phyloP scores from a whole-genome alignment of 2,797 vertebrate species.

The Acrossocheilus fasciatus region DNA sequence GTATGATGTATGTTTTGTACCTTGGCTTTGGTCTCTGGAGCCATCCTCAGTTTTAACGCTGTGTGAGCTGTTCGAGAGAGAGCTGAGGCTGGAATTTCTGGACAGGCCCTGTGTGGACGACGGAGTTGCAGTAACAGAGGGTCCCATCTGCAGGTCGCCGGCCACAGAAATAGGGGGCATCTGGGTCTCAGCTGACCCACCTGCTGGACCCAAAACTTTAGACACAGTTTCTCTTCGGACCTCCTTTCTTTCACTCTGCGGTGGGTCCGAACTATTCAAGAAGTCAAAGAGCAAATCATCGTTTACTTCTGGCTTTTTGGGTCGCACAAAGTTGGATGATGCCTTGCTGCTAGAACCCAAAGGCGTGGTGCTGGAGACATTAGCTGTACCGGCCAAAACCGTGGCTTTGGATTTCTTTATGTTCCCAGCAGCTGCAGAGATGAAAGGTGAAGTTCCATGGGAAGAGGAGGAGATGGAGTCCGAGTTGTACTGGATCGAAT shows the following conservation, averaged over 20 bases:
- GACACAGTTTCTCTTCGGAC: conserved; percentile 80
- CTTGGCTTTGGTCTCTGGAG: conserved; percentile 81
- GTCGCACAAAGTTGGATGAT: conserved; percentile 89
- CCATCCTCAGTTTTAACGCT: conserved; percentile 85
- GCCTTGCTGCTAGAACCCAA: conserved; percentile 68
- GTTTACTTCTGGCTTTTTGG: conserved; percentile 90
- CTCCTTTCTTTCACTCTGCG: conserved; percentile 82
- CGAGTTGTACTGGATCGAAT: conserved; percentile 66
- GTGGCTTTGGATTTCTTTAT: conserved; percentile 87
- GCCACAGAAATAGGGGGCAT: conserved; percentile 54
- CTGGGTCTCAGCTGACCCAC: conserved; percentile 61
- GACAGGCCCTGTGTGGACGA: conserved; percentile 79
- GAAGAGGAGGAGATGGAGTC: conserved; percentile 66
- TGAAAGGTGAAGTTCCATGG: conserved; percentile 76
- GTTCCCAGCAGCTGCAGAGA: conserved; percentile 88
- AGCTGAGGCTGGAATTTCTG: conserved; percentile 83
- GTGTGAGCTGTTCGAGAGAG: conserved; percentile 80
- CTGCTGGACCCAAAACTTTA: conserved; percentile 63
- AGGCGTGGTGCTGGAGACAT: conserved; percentile 66
- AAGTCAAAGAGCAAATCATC: conserved; percentile 97
- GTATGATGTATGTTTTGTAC: conserved; percentile 69
- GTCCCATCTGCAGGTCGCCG: conserved; percentile 25
- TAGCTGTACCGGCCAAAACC: conserved; percentile 83
- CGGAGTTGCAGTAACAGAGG: conserved; percentile 74
- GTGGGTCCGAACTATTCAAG: conserved; percentile 94